Evolutionary conservation across 2,888 invertebrate species (phyloP).

Genomic region (Macropis europaea): DNA sequence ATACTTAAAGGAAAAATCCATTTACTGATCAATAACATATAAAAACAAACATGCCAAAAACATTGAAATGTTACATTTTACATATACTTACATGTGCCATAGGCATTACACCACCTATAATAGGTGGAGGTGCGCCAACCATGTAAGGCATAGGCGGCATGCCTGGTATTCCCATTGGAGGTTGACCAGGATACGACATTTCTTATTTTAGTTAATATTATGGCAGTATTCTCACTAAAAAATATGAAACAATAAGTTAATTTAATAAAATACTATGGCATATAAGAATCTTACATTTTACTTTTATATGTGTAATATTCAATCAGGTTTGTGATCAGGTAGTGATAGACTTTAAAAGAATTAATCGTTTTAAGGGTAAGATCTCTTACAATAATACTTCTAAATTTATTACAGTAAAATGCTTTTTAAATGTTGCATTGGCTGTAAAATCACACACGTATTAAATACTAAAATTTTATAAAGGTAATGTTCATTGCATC

Average conservation of each 20-base stretch:
- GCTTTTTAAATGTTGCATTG: neutral
- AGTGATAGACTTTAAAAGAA: no score
- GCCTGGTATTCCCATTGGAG: conserved; percentile 87
- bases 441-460: neutral
- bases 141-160: conserved; percentile 86
- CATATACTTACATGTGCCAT: conserved; percentile 86
- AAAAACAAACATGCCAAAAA: conserved; percentile 36
- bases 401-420: neutral
- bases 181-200: conserved; percentile 95
- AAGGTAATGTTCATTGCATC: neutral
- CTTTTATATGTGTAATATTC: no score
- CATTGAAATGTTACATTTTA: conserved; percentile 4
- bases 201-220: conserved; percentile 36
- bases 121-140: conserved; percentile 83
- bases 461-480: neutral
- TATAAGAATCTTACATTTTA: neutral
- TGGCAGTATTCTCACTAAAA: conserved; percentile 43
- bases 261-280: neutral
- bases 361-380: no score
- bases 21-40: conserved; percentile 18
- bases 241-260: neutral
- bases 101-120: conserved; percentile 87
- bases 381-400: no score
- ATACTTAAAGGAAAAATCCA: neutral
- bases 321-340: no score